Evolutionary conservation across 2,113 vertebrate species (phyloP).

Genomic region (Coregonus clupeaformis): DNA sequence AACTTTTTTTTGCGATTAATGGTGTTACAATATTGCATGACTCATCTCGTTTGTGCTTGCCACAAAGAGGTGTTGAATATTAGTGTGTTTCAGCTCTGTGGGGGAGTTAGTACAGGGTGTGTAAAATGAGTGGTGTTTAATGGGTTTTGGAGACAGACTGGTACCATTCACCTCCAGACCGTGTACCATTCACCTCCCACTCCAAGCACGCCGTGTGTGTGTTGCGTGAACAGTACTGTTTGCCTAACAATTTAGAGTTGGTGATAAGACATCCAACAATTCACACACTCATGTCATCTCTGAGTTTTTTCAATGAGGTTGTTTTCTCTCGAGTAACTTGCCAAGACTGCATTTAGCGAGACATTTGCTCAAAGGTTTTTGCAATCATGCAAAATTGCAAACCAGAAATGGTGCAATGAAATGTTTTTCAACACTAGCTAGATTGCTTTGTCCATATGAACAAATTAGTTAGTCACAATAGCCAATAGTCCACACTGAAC

Average conservation of each 20-base stretch:
- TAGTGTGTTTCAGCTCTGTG: not conserved
- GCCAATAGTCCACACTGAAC: not conserved
- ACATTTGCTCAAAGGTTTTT: not conserved
- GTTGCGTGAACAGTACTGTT: constrained; percentile 21
- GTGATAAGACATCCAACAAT: constrained; percentile 10
- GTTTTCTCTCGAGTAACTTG: not conserved
- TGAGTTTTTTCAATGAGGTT: not conserved
- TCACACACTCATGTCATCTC: not conserved
- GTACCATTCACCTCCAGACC: too few species aligned
- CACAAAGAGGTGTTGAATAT: not conserved
- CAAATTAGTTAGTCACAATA: not conserved
- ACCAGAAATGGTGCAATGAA: not conserved
- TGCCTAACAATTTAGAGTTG: constrained; percentile 19
- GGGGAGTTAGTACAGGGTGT: not conserved
- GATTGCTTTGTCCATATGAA: not conserved
- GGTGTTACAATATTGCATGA: too few species aligned
- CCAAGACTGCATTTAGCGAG: not conserved
- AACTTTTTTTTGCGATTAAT: too few species aligned
- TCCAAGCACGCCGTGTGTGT: constrained; percentile 11
- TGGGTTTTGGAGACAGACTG: constrained; percentile 7
- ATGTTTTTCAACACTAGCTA: not conserved
- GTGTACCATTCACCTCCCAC: constrained; percentile 13
- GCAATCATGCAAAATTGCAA: not conserved
- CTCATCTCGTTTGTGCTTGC: too few species aligned
- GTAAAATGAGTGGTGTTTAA: not conserved